Base-by-base conservation (phyloP, 2,797 vertebrate genomes). In the Numenius phaeopus region DNA sequence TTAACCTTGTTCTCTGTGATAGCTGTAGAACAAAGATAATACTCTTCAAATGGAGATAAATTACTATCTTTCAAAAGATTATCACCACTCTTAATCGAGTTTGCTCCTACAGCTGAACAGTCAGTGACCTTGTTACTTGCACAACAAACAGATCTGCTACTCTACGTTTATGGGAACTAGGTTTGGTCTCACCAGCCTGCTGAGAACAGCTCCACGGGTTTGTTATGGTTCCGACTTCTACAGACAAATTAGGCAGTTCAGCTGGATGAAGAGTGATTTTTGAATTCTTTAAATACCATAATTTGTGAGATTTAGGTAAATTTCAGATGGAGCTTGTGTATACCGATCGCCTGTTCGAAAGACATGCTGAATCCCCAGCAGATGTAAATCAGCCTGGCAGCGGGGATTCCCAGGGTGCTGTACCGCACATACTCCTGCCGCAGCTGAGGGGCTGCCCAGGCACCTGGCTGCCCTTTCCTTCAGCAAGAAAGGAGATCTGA, bases 11-110 rank as follows among this genome's bases (percentile, higher is more conserved):
- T 98, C 95, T 87, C 94, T 54, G 15, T 85, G 94, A 98, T 97
- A 96, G 97, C 95, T 97, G 80, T 78, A 96, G 97, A 98, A 97
- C 95, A 97, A 98, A 97, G 97, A 98, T 98, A 98, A 98, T 98
- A 96, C 91, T 98, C 94, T 98, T 98, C 97, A 97, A 98, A 98
- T 97, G 92, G 97, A 98, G 98, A 98, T 98, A 98, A 98, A 98
- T 98, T 98, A 97, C 98, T 97, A 79, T 98, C 97, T 98, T 98
- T 98, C 97, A 97, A 92, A 98, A 98, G 98, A 98, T 98, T 98
- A 98, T 98, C 98, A 94, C 71, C 90, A 76, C 90, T 97, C 97
- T 98, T 98, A 98, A 98, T 98, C 93, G 44, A 97, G 97, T 98
- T 98, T 98, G 94, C 96, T 98, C 95, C 95, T 83, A 88, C 91